These are phyloP conservation scores for Eumacrocentrus americanus DNA, from an alignment of 2,888 invertebrate species.

Conservation along the genomic window DNA sequence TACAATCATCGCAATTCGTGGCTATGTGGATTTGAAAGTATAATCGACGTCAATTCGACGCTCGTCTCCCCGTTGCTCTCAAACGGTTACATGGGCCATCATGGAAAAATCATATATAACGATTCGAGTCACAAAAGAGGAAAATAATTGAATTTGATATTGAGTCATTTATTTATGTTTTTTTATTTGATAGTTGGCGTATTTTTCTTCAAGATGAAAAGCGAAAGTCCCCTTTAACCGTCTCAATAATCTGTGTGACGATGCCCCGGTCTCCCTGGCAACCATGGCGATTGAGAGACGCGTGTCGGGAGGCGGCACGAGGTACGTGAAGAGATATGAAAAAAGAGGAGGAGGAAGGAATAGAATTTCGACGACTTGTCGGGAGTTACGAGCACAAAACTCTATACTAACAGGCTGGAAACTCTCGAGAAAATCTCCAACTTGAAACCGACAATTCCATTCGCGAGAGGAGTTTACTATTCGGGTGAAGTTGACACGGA, in stretches of 20 bases:
- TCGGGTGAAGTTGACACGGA: no score
- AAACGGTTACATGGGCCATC: not conserved
- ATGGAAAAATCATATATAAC: not conserved
- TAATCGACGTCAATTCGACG: constrained; percentile 40
- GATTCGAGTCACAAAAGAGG: not conserved
- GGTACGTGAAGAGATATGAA: constrained; percentile 35
- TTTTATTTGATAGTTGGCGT: no score
- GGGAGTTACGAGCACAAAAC: not conserved
- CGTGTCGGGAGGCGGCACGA: constrained; percentile 53
- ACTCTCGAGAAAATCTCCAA: constrained; percentile 56
- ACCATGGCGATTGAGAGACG: constrained; percentile 56
- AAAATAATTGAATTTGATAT: no score
- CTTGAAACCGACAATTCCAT: constrained; percentile 55
- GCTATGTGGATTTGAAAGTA: constrained; percentile 51
- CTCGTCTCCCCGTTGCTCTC: not conserved
- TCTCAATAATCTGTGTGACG: constrained; percentile 57
- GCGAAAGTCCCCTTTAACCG: constrained; percentile 56
- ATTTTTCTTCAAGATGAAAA: constrained; percentile 44
- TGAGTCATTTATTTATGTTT: no score
- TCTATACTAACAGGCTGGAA: constrained; percentile 20
- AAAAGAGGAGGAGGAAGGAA: constrained; percentile 27
- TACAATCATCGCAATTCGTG: constrained; percentile 46
- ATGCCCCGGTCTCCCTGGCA: constrained; percentile 57
- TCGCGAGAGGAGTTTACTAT: constrained; percentile 25
- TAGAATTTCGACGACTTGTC: constrained; percentile 11